Evolutionary conservation across 2,888 invertebrate species (phyloP).

Genomic region (Aquatica leii): DNA sequence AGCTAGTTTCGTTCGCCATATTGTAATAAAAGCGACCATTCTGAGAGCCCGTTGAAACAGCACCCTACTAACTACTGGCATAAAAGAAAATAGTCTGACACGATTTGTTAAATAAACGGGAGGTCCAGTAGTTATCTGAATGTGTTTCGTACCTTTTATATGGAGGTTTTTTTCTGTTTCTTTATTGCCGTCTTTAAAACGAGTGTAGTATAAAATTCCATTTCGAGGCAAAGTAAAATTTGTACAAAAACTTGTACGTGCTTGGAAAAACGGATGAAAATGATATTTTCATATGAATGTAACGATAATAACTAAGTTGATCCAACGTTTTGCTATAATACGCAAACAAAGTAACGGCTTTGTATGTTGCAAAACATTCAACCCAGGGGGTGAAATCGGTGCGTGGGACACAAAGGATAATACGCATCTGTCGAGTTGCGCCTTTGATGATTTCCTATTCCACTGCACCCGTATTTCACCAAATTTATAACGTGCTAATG

Average conservation of each 20-base stretch:
- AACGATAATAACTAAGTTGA: slow-evolving; percentile 50
- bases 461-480: slow-evolving; percentile 52
- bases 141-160: slow-evolving; percentile 40
- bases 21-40: slow-evolving; percentile 42
- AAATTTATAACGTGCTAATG: slow-evolving; percentile 54
- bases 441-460: slow-evolving; percentile 56
- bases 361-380: slow-evolving; percentile 35
- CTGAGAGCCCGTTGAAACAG: slow-evolving; percentile 34
- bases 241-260: slow-evolving; percentile 20
- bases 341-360: slow-evolving; percentile 52
- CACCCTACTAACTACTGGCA: slow-evolving; percentile 39
- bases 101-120: slow-evolving; percentile 42
- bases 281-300: slow-evolving; percentile 12
- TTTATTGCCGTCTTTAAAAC: slow-evolving; percentile 21
- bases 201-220: slow-evolving; percentile 20
- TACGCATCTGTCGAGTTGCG: slow-evolving; percentile 57
- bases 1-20: slow-evolving; percentile 42
- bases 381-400: slow-evolving; percentile 39
- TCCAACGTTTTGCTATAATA: slow-evolving; percentile 53
- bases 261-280: slow-evolving; percentile 19
- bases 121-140: slow-evolving; percentile 39
- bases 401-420: slow-evolving; percentile 56
- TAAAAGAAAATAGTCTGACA: slow-evolving; percentile 42
- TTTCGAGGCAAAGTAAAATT: slow-evolving; percentile 8
- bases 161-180: slow-evolving; percentile 32